Percentiles rank a stretch among this genome's conserved stretches.
phyloP scores from a whole-genome alignment of 2,797 vertebrate species.

The Cacajao melanocephalus region DNA sequence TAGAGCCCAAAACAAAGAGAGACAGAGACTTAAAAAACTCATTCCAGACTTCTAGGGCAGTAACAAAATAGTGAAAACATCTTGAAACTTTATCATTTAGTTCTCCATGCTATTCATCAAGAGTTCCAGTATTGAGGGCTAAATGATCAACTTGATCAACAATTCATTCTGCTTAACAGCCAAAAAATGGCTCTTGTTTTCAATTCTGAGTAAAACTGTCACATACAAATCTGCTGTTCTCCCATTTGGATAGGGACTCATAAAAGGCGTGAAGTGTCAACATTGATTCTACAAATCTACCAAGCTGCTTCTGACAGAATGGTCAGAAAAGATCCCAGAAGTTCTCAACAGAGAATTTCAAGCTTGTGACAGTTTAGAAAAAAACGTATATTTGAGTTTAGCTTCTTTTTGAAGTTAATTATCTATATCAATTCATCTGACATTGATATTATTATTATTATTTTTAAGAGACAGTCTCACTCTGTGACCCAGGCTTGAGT shows the following conservation, averaged over 20 bases:
- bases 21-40: background rate
- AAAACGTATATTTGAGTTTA: background rate
- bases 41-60: background rate
- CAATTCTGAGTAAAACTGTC: conserved; percentile 27
- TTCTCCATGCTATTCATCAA: background rate
- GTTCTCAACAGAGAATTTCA: background rate
- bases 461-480: background rate
- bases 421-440: background rate
- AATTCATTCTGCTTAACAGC: conserved; percentile 1
- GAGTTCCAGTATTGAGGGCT: background rate
- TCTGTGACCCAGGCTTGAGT: background rate
- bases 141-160: conserved; percentile 40
- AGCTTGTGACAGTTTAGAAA: background rate
- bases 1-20: background rate
- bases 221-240: conserved; percentile 22
- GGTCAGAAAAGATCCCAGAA: background rate
- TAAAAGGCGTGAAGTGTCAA: background rate
- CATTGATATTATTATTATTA: background rate
- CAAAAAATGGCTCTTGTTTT: background rate
- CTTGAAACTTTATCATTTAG: background rate
- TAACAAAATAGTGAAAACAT: conserved; percentile 6
- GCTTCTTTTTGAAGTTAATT: conserved; percentile 31
- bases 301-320: background rate
- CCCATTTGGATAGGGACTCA: background rate
- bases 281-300: background rate